A percentile compares a stretch with the other conserved stretches of the same genome.
phyloP scores from a whole-genome alignment of 2,888 invertebrate genomes.

The Caenorhabditis sp. region DNA sequence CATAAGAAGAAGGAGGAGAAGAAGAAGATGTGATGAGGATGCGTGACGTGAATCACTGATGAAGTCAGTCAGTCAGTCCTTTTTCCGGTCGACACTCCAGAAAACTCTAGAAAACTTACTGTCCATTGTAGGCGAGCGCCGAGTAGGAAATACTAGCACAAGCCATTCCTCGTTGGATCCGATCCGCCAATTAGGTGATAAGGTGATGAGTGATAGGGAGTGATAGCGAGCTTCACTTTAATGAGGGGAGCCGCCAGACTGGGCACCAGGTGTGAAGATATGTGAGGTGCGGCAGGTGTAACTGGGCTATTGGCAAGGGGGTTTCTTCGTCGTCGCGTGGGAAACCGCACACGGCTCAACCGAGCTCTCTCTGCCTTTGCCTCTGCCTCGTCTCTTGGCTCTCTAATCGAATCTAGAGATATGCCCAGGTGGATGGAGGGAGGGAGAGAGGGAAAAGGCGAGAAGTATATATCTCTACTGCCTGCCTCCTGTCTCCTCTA shows the following conservation, averaged over 20 bases:
- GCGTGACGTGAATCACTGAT: conserved; percentile 53
- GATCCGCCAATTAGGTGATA: too few relatives aligned
- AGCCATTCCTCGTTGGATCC: conserved; percentile 69
- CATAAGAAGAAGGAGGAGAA: conserved; percentile 9
- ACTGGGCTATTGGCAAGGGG: too few relatives aligned
- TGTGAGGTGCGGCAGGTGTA: conserved; percentile 30
- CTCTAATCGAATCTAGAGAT: conserved; percentile 24
- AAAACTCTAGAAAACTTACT: conserved; percentile 67
- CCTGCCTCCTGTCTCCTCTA: background rate
- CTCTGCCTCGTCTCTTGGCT: background rate
- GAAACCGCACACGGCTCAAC: conserved; percentile 57
- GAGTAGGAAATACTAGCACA: conserved; percentile 75
- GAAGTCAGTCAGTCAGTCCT: conserved; percentile 26
- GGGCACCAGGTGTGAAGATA: conserved; percentile 55
- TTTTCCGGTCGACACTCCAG: conserved; percentile 24
- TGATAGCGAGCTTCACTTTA: conserved; percentile 33
- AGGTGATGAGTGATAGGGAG: conserved; percentile 5
- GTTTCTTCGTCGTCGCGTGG: conserved; percentile 58
- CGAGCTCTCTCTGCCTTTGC: background rate
- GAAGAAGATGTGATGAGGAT: conserved; percentile 41
- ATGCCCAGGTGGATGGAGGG: conserved; percentile 12
- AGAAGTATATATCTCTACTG: background rate
- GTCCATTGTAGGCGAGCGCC: conserved; percentile 73
- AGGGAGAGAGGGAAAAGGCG: conserved; percentile 17
- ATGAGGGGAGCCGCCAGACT: conserved; percentile 26